These are phyloP conservation scores for Heliconius hermathena DNA, from an alignment of 1,140 invertebrate species.

Conservation along the genomic window DNA sequence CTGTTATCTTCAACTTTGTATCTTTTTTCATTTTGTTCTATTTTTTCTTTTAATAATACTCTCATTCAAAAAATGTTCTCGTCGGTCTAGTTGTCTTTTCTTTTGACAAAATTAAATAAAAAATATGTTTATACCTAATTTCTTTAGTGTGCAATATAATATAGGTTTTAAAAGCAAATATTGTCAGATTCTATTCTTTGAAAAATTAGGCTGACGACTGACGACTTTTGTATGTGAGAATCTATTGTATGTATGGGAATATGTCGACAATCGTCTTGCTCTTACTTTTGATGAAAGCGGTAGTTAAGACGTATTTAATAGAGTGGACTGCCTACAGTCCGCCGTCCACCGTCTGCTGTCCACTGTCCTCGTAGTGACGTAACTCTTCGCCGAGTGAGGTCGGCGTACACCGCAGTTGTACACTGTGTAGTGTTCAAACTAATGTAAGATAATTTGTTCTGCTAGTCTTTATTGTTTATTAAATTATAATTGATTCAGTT, in stretches of 20 bases:
- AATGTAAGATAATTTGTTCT: constrained; percentile 25
- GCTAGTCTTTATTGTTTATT: constrained; percentile 27
- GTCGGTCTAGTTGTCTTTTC: not conserved
- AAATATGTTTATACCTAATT: not conserved
- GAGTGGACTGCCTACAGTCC: not conserved
- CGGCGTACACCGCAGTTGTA: constrained; percentile 18
- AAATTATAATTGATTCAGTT: constrained; percentile 28
- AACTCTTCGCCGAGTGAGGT: constrained; percentile 18
- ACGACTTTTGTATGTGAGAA: too few relatives aligned
- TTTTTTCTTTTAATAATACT: not conserved
- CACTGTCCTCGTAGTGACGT: not conserved
- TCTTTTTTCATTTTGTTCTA: too few relatives aligned
- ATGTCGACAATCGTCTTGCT: not conserved
- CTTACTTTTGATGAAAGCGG: not conserved
- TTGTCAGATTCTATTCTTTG: not conserved
- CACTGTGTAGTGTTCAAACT: constrained; percentile 14
- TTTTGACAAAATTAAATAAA: not conserved
- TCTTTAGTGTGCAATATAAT: not conserved
- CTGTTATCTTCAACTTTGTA: not conserved
- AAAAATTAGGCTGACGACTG: not conserved
- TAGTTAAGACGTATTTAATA: not conserved
- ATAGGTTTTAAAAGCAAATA: not conserved
- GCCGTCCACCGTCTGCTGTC: not conserved
- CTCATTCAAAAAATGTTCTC: not conserved
- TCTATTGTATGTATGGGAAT: not conserved